Conservation (phyloP, 2,888 invertebrate genomes). For the Listrodromus nycthemerus region DNA sequence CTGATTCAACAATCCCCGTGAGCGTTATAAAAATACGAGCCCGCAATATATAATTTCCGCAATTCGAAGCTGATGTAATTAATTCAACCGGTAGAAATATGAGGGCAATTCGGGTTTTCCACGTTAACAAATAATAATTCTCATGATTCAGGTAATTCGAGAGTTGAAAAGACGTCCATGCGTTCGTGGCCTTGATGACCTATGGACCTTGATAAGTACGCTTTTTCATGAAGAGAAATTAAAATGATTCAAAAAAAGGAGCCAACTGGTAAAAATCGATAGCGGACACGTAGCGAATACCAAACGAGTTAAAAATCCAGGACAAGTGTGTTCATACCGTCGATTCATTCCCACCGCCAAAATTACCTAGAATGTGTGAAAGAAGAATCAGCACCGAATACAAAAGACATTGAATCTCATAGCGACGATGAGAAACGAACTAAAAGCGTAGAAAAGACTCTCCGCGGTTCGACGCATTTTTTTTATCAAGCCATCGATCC, state of each 20-base stretch:
- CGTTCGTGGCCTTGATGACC: neutral
- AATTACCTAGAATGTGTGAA: constrained; percentile 27
- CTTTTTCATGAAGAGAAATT: neutral
- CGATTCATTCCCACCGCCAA: constrained; percentile 14
- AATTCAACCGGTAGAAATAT: neutral
- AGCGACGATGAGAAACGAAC: constrained; percentile 43
- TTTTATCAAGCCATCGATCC: constrained; percentile 71
- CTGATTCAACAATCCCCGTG: no score
- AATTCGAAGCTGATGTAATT: neutral
- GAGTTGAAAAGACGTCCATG: neutral
- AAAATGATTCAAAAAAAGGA: neutral
- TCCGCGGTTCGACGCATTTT: constrained; percentile 62
- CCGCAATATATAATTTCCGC: no score
- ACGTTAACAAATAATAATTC: no score
- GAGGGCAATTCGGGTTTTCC: neutral
- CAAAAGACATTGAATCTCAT: constrained; percentile 33
- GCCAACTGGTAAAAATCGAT: neutral
- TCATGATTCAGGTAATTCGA: neutral
- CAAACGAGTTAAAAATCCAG: neutral
- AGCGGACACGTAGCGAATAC: neutral
- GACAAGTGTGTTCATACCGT: neutral
- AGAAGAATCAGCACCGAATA: constrained; percentile 12
- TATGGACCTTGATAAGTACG: neutral
- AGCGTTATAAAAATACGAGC: no score
- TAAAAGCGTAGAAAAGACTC: constrained; percentile 44